phyloP scores from a whole-genome alignment of 2,797 vertebrate genomes.

The Phalloptychus januarius region DNA sequence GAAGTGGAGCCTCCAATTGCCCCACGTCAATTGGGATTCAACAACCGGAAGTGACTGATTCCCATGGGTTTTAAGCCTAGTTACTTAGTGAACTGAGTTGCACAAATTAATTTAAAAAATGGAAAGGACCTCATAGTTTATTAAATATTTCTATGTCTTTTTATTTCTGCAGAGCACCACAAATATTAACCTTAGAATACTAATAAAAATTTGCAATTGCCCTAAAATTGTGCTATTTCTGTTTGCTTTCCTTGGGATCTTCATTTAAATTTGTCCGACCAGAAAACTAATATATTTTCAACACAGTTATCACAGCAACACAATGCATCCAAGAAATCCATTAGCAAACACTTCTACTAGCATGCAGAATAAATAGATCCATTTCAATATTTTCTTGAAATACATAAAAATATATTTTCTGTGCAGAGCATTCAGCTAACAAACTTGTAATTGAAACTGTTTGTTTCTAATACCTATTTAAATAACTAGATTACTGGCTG shows the following conservation, averaged over 20 bases:
- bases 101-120: neutral
- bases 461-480: conserved; percentile 22
- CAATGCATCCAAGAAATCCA: neutral
- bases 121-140: neutral
- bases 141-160: neutral
- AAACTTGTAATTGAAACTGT: neutral
- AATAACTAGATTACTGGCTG: conserved; percentile 41
- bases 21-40: too few relatives aligned
- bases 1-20: too few relatives aligned
- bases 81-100: neutral
- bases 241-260: neutral
- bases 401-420: neutral
- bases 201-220: too few relatives aligned
- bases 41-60: too few relatives aligned
- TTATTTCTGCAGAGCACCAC: too few relatives aligned
- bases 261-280: neutral
- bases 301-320: neutral
- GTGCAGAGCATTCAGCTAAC: neutral
- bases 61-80: too few relatives aligned
- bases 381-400: neutral
- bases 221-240: too few relatives aligned
- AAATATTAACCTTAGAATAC: too few relatives aligned
- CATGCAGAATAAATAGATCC: neutral
- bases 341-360: neutral
- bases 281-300: neutral